phyloP scores from a whole-genome alignment of 2,113 vertebrate genomes.

The Alouatta palliata region DNA sequence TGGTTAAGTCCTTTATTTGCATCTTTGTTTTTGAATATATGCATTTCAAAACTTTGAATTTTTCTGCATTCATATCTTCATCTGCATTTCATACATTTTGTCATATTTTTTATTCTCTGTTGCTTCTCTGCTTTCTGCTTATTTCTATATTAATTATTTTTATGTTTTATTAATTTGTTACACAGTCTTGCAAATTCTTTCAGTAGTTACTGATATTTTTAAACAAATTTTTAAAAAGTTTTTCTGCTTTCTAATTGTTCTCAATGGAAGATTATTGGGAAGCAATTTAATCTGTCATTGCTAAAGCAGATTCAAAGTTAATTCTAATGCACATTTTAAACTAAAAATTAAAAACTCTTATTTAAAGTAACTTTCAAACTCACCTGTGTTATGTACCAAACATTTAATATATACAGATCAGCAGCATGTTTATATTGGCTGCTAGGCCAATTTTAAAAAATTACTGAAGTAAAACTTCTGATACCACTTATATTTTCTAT shows the following conservation, averaged over 20 bases:
- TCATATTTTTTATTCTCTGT: neutral
- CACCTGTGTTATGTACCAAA: neutral
- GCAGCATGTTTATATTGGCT: neutral
- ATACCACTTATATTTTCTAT: neutral
- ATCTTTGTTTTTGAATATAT: neutral
- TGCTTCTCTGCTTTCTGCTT: neutral
- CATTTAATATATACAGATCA: neutral
- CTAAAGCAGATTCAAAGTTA: neutral
- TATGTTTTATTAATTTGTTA: neutral
- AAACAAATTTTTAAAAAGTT: neutral
- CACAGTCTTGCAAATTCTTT: slow-evolving; percentile 5
- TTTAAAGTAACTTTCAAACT: neutral
- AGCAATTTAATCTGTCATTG: neutral
- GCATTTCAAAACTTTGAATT: neutral
- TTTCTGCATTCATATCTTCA: neutral
- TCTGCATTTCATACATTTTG: neutral
- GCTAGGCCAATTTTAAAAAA: neutral
- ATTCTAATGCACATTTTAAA: slow-evolving; percentile 2
- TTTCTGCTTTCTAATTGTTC: slow-evolving; percentile 8
- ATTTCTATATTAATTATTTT: neutral
- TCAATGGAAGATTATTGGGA: neutral
- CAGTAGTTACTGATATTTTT: neutral
- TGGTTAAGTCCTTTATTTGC: neutral
- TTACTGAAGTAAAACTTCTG: neutral
- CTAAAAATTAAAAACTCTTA: neutral